These are phyloP conservation scores for Drosophila diplacantha DNA, from an alignment of 2,888 invertebrate species.

Conservation along the genomic window DNA sequence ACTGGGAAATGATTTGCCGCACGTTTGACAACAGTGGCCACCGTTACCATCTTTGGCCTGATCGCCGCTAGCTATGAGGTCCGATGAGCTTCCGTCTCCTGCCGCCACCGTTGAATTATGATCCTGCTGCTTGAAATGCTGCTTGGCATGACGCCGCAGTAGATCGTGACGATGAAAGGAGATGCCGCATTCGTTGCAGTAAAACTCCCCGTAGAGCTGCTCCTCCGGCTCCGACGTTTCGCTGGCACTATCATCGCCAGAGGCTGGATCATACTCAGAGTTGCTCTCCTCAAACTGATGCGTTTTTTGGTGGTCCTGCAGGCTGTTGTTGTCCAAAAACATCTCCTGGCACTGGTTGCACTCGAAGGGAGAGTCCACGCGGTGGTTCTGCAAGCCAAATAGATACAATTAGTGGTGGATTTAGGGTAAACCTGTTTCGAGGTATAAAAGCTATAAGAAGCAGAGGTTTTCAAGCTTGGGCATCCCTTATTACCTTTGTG, in stretches of 20 bases:
- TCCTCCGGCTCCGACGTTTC: slow-evolving; percentile 81
- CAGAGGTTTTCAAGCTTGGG: neutral
- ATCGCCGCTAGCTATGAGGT: slow-evolving; percentile 28
- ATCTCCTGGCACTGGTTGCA: slow-evolving; percentile 89
- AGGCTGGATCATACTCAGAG: slow-evolving; percentile 77
- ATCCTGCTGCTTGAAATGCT: slow-evolving; percentile 66
- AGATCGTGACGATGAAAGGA: slow-evolving; percentile 88
- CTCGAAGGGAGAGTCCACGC: slow-evolving; percentile 88
- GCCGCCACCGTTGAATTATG: slow-evolving; percentile 1
- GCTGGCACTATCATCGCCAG: slow-evolving; percentile 78
- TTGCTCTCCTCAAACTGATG: slow-evolving; percentile 80
- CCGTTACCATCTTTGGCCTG: slow-evolving; percentile 65
- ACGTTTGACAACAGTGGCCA: slow-evolving; percentile 86
- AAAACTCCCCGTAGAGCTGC: slow-evolving; percentile 81
- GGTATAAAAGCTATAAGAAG: neutral
- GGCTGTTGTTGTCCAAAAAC: slow-evolving; percentile 84
- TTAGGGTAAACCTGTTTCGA: slow-evolving; percentile 11
- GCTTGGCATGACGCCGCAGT: slow-evolving; percentile 84
- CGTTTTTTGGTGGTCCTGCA: slow-evolving; percentile 81
- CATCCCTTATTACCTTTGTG: slow-evolving; percentile 78
- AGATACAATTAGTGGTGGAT: neutral
- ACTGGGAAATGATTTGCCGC: slow-evolving; percentile 87
- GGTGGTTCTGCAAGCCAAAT: slow-evolving; percentile 81
- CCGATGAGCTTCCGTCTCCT: slow-evolving; percentile 22
- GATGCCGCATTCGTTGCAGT: slow-evolving; percentile 87